Conservation (phyloP, 2,888 invertebrate genomes). For the Lapara coniferarum region DNA sequence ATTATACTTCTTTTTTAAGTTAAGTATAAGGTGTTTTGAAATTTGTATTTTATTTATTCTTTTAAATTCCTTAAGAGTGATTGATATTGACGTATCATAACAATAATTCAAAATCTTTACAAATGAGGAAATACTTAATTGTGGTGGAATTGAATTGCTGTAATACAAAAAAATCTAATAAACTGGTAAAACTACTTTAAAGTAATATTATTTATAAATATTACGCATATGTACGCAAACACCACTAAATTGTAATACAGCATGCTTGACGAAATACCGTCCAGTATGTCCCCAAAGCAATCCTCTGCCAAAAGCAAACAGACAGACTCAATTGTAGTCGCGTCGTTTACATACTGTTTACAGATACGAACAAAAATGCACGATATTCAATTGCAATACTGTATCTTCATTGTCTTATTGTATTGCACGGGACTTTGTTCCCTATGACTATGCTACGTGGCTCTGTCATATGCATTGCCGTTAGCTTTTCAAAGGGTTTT, state of each 20-base stretch:
- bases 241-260: not conserved
- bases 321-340: conserved; percentile 63
- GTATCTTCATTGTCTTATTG: conserved; percentile 33
- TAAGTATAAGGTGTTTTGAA: too few relatives aligned
- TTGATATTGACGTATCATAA: too few relatives aligned
- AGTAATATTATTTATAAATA: too few relatives aligned
- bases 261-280: conserved; percentile 30
- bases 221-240: too few relatives aligned
- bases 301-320: conserved; percentile 68
- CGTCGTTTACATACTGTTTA: conserved; percentile 79
- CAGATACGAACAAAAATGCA: conserved; percentile 67
- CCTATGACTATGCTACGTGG: not conserved
- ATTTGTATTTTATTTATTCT: too few relatives aligned
- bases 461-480: conserved; percentile 10
- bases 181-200: too few relatives aligned
- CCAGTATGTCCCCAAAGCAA: conserved; percentile 48
- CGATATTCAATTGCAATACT: conserved; percentile 50
- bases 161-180: too few relatives aligned
- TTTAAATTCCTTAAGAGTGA: too few relatives aligned
- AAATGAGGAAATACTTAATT: too few relatives aligned
- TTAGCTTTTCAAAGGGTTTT: not conserved
- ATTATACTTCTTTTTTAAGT: too few relatives aligned
- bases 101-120: too few relatives aligned
- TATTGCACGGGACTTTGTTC: not conserved
- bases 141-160: too few relatives aligned